Evolutionary conservation across 2,113 vertebrate species (phyloP).

Genomic region (Cromileptes altivelis): DNA sequence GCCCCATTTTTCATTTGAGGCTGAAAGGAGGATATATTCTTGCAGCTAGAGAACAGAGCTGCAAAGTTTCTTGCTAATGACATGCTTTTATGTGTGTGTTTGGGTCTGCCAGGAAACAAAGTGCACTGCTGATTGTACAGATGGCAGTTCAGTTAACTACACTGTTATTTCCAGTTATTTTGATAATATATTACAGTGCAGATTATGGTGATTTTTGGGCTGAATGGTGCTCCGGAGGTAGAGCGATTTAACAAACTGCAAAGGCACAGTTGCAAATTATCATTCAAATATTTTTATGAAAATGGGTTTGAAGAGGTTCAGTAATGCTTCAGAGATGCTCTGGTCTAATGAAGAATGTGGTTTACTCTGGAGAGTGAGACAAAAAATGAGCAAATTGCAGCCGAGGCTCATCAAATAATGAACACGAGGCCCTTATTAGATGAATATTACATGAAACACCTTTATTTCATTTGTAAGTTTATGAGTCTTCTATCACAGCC

Average conservation of each 20-base stretch:
- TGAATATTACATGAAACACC: conserved; percentile 56
- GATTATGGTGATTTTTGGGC: conserved; percentile 7
- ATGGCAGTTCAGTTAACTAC: not conserved
- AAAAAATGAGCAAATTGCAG: conserved; percentile 58
- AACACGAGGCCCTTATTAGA: conserved; percentile 35
- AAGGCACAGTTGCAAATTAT: conserved; percentile 38
- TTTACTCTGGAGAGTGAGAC: conserved; percentile 50
- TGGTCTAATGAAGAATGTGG: conserved; percentile 52
- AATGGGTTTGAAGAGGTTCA: conserved; percentile 37
- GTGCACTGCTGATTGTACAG: too few relatives aligned
- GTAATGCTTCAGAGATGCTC: conserved; percentile 49
- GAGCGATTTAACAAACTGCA: conserved; percentile 24
- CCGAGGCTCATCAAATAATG: conserved; percentile 61
- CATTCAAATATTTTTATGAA: conserved; percentile 43
- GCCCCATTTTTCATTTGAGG: conserved; percentile 53
- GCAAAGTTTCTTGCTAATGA: conserved; percentile 28
- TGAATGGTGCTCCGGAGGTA: conserved; percentile 16
- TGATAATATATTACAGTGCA: conserved; percentile 16
- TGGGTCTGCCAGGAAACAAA: conserved; percentile 1
- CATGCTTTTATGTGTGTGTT: not conserved
- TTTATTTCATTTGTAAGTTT: conserved; percentile 48
- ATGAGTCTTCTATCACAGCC: conserved; percentile 25
- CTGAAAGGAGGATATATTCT: not conserved
- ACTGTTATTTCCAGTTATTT: not conserved
- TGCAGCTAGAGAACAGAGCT: conserved; percentile 11